Evolutionary conservation across 1,140 invertebrate species (phyloP), one percentile per base, ranked within the genome.

Genomic region (Dendroctonus ponderosae): DNA sequence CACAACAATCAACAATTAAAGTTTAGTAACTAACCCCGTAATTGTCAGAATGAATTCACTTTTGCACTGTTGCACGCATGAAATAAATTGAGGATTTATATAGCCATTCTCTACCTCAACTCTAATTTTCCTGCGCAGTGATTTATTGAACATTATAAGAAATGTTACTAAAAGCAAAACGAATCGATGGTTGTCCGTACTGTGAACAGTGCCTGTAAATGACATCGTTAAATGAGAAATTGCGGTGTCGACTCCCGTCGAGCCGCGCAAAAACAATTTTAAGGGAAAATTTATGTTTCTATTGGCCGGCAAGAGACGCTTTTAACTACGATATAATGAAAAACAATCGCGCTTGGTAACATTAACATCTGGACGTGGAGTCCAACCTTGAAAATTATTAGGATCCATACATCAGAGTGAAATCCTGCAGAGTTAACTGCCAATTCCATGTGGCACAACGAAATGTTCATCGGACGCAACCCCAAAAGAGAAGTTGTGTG

Each of bases 21-120:
- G 26, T 26, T 3, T 26, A 26, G 26, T 26, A 26, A 26, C 26
- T 1, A 26, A 26, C 26, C 26, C 26, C 26, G 26, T 26, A 26
- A 26, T 26, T 2, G 26, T 26, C 26, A 26, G 12, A 54, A 52
- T 9, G 37, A 7, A 44, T 38, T 46, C 41, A 67, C 57, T 54
- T 52, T 53, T 41, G 37, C 65, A 62, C 60, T 62, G 60, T 62
- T 52, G 49, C 49, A 51, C 44, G 44, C 15, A 58, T 40, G 41
- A 48, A 61, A 48, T 26, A 60, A 43, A 15, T 67, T 39, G 41
- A 12, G 56, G 39, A 39, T 63, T 68, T 68, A 68, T 68, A 68
- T 68, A 68, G 66, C 60, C 43, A 41, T 61, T 68, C 50, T 15
- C 66, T 68, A 68, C 66, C 66, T 59, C 66, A 68, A 68, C 50